phyloP scores from a whole-genome alignment of 2,113 vertebrate genomes.

The Pangasianodon hypophthalmus region DNA sequence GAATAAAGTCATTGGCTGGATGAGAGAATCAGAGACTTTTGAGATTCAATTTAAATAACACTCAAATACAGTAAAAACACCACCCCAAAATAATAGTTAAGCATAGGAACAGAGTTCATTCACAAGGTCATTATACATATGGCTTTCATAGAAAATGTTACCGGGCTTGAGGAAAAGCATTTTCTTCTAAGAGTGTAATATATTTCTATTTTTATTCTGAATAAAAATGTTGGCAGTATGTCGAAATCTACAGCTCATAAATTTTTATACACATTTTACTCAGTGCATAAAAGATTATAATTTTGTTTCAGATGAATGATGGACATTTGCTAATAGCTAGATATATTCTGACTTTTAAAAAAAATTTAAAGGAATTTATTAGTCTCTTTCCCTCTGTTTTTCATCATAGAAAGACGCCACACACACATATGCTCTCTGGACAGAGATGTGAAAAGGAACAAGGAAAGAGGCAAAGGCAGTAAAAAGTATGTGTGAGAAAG shows the following conservation, averaged over 20 bases:
- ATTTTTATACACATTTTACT: not conserved
- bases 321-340: not conserved
- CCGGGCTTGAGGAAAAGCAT: not conserved
- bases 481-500: constrained; percentile 22
- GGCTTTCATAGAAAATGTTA: not conserved
- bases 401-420: not conserved
- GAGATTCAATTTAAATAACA: not conserved
- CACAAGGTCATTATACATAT: not conserved
- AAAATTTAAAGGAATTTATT: not conserved
- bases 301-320: not conserved
- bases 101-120: not conserved
- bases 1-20: not conserved
- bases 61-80: not conserved
- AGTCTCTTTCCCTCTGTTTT: constrained; percentile 9
- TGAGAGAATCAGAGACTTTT: not conserved
- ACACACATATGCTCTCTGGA: constrained; percentile 33
- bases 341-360: not conserved
- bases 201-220: not conserved
- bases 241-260: not conserved
- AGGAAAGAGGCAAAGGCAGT: constrained; percentile 18
- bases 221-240: not conserved
- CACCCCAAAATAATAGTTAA: not conserved
- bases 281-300: not conserved
- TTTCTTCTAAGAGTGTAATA: not conserved
- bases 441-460: constrained; percentile 29